Base-by-base conservation (phyloP, 1,140 invertebrate genomes). In the Anthonomus grandis region DNA sequence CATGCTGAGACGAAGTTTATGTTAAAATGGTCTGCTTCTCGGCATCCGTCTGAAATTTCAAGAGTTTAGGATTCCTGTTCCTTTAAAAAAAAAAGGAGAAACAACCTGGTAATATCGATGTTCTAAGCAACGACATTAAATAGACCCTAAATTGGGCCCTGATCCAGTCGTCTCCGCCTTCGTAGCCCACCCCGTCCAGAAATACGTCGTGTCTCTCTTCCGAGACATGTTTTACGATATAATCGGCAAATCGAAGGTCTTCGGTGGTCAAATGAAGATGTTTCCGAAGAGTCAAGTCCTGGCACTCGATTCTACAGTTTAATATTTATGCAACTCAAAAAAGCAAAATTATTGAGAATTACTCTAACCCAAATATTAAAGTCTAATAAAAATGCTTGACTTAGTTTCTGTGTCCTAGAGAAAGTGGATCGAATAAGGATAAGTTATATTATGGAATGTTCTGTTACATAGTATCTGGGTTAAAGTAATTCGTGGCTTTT, bases 91-190 rank as follows among this genome's bases (percentile, higher is more conserved):
- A n/a, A n/a, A 15, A 41, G 10, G 51, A 41, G 38, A n/a, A n/a
- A n/a, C n/a, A 25, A 89, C 87, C 89, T 72, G 85, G 83, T 53
- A 89, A 78, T 45, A 91, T 75, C 15, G 89, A 87, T 15, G 91
- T 92, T 58, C 90, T 81, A 50, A 98, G 69, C 24, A 98, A 76
- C 63, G 91, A 91, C 53, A 96, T 78, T 34, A 97, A 80, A 73
- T 98, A 99, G 41, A 89, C 84, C 63, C 88, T 86, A 75, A 98
- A 98, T 72, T 98, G 95, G 31, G 92, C 86, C 62, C 96, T 78
- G 34, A 98, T 88, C 97, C 96, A 98, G 64, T 95, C 89, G 70
- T 96, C 92, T 21, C 91, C 90, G 13, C 93, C 93, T 77, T 94
- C 90, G 88, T 89, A 93, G 24, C 84, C 87, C 41, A 90, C 86